Conservation (phyloP, 2,797 vertebrate species). For the Urophycis tenuis region DNA sequence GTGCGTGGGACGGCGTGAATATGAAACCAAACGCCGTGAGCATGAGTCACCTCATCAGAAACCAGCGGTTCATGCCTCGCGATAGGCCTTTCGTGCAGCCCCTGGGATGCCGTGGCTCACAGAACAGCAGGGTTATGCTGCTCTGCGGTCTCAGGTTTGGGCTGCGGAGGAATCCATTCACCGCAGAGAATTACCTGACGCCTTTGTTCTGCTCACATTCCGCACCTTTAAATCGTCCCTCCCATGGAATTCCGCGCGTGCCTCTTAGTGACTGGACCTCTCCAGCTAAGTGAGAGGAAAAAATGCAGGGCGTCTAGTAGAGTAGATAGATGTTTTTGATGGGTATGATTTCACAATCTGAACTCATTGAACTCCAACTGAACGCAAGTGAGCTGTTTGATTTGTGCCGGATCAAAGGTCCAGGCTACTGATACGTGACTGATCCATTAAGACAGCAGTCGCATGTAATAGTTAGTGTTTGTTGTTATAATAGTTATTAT, state of each 20-base stretch:
- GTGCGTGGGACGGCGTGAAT: too few relatives aligned
- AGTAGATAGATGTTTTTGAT: too few relatives aligned
- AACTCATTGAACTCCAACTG: too few relatives aligned
- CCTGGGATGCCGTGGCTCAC: not conserved
- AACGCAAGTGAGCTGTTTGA: not conserved
- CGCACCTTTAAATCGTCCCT: not conserved
- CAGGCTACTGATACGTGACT: too few relatives aligned
- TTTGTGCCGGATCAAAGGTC: not conserved
- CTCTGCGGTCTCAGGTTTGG: not conserved
- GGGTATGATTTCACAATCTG: not conserved
- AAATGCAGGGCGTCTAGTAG: not conserved
- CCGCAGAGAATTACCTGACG: not conserved
- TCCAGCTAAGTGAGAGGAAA: not conserved
- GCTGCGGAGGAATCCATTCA: not conserved
- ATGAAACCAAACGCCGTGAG: not conserved
- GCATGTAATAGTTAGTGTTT: too few relatives aligned
- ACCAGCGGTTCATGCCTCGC: not conserved
- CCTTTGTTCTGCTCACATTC: not conserved
- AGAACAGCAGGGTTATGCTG: not conserved
- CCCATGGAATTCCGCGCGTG: not conserved
- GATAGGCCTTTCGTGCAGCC: not conserved
- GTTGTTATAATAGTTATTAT: too few relatives aligned
- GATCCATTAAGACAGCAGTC: too few relatives aligned
- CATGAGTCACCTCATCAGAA: not conserved
- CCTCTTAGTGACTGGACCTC: not conserved